Evolutionary conservation across 2,797 vertebrate genomes (phyloP).

Genomic region (Botia kubotai): DNA sequence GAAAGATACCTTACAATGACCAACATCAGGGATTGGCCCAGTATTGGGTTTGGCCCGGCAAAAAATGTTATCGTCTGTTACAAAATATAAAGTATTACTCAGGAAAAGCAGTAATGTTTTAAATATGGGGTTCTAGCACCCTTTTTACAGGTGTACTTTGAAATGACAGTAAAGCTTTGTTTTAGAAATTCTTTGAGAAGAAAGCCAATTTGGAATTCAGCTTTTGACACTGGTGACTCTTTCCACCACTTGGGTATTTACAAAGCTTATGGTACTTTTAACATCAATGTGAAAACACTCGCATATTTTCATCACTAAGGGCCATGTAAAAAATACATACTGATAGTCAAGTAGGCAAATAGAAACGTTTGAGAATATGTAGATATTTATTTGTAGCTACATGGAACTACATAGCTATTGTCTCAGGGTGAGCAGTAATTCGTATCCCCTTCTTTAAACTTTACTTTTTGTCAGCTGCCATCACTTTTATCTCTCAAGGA

Average conservation of each 20-base stretch:
- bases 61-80: constrained; percentile 89
- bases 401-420: constrained; percentile 41
- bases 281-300: constrained; percentile 73
- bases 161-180: constrained; percentile 77
- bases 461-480: constrained; percentile 65
- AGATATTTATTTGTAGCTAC: constrained; percentile 53
- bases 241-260: constrained; percentile 65
- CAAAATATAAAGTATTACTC: constrained; percentile 84
- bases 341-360: constrained; percentile 15
- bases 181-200: constrained; percentile 67
- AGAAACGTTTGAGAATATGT: constrained; percentile 36
- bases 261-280: constrained; percentile 79
- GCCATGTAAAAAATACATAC: constrained; percentile 59
- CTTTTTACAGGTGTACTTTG: constrained; percentile 78
- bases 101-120: constrained; percentile 84
- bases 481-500: constrained; percentile 66
- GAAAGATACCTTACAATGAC: constrained; percentile 82
- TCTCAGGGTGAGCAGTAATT: constrained; percentile 54
- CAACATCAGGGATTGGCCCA: constrained; percentile 93
- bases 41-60: constrained; percentile 95
- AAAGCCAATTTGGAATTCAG: constrained; percentile 52
- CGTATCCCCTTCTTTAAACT: constrained; percentile 63
- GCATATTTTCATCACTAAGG: constrained; percentile 62
- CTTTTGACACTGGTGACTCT: constrained; percentile 59
- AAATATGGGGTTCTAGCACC: constrained; percentile 16